These are phyloP conservation scores for Prionailurus bengalensis DNA, from an alignment of 2,113 vertebrate species.

Conservation along the genomic window DNA sequence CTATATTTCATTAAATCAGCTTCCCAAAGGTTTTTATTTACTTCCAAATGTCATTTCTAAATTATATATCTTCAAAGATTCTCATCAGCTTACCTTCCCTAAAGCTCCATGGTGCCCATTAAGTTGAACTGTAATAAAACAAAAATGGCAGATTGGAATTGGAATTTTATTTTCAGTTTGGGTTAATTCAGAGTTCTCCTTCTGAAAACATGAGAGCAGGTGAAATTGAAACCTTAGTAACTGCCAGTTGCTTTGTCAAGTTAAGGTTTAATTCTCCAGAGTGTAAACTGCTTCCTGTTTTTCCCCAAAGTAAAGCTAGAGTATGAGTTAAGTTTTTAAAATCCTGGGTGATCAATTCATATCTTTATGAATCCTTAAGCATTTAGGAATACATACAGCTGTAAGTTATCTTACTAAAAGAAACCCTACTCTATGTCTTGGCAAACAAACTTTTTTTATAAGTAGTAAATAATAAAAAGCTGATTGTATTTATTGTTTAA, in stretches of 20 bases:
- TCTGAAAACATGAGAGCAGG: neutral
- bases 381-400: neutral
- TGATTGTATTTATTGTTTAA: neutral
- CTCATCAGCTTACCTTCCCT: slow-evolving; percentile 71
- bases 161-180: slow-evolving; percentile 75
- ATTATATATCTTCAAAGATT: slow-evolving; percentile 71
- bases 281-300: neutral
- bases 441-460: neutral
- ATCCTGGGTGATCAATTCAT: neutral
- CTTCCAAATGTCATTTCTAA: slow-evolving; percentile 74
- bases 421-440: neutral
- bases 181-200: slow-evolving; percentile 57
- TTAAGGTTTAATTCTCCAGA: slow-evolving; percentile 34
- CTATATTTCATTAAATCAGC: slow-evolving; percentile 78
- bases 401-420: neutral
- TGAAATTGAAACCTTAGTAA: slow-evolving; percentile 47
- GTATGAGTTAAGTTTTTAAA: slow-evolving; percentile 28
- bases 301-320: neutral
- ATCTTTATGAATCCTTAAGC: neutral
- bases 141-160: slow-evolving; percentile 61
- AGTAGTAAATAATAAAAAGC: slow-evolving; percentile 10
- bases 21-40: slow-evolving; percentile 73
- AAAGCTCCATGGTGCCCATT: slow-evolving; percentile 67
- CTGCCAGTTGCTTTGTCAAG: slow-evolving; percentile 46
- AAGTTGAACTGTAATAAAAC: slow-evolving; percentile 58